A percentile compares a stretch with the other conserved stretches of the same genome.
phyloP scores from a whole-genome alignment of 2,113 vertebrate species.

The Dinomys branickii region DNA sequence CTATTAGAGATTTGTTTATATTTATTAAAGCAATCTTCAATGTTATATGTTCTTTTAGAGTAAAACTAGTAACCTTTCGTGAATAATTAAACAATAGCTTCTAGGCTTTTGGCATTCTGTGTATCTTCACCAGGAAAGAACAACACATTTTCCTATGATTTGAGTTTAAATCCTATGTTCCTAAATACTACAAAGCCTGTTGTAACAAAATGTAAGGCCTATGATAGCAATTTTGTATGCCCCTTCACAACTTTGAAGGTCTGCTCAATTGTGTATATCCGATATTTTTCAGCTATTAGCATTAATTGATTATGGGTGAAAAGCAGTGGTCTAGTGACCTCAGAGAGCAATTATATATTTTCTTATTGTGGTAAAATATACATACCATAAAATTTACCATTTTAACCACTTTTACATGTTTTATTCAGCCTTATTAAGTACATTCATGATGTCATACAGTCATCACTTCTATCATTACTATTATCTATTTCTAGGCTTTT shows the following conservation, averaged over 20 bases:
- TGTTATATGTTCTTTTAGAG: not conserved
- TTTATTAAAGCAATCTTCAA: not conserved
- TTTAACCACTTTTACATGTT: not conserved
- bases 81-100: not conserved
- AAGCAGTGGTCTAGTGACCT: not conserved
- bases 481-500: not conserved
- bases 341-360: not conserved
- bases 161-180: not conserved
- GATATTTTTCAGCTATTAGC: not conserved
- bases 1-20: not conserved
- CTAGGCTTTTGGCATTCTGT: constrained; percentile 9
- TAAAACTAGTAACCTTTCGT: not conserved
- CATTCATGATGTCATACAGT: not conserved
- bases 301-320: not conserved
- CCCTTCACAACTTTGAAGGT: not conserved
- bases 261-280: not conserved
- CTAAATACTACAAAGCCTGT: not conserved
- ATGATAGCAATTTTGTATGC: not conserved
- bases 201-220: not conserved
- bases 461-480: not conserved
- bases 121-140: not conserved
- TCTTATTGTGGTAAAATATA: not conserved
- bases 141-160: not conserved
- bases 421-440: not conserved
- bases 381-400: not conserved